Base-by-base conservation (phyloP, 2,888 invertebrate species). In the Steromphala cineraria region DNA sequence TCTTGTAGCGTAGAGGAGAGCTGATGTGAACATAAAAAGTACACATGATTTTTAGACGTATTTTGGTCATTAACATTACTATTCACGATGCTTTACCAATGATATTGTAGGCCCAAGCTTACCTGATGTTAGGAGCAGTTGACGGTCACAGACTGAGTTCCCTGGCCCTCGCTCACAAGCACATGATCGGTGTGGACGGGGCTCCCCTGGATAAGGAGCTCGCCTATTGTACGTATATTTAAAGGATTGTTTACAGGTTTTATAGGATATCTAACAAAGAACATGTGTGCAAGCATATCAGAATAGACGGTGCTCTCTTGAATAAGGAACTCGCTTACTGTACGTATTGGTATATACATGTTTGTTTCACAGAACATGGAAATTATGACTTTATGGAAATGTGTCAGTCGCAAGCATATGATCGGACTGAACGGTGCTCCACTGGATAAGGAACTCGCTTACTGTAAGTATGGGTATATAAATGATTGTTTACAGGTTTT, bases 201-300 rank as follows among this genome's bases (percentile, higher is more conserved):
- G 85, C 91, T 0, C 87, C 91, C 7, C 19, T 71, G 0, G 91
- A 92, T 79, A 76, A 80, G 53, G 90, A 91, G 78, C 88, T 88
- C 55, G 89, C 91, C 52, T 93, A 90, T 81, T 87, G 93, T 93
- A 84, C 86, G 88, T 87, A 13, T 0, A 55, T 3, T 36, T 36
- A 28, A n/a, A n/a, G n/a, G n/a, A n/a, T n/a, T n/a, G n/a, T n/a
- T n/a, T n/a, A n/a, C n/a, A n/a, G n/a, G n/a, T n/a, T n/a, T n/a
- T n/a, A n/a, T n/a, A n/a, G n/a, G n/a, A n/a, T n/a, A n/a, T n/a
- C n/a, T n/a, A n/a, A n/a, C n/a, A n/a, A n/a, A n/a, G n/a, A n/a
- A n/a, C n/a, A n/a, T n/a, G n/a, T n/a, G n/a, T n/a, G n/a, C 81
- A 92, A 92, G 82, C 92, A 93, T 80, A 84, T 86, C 81, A 92